These are phyloP conservation scores for Spinus pinus DNA, from an alignment of 2,797 vertebrate species.

Conservation along the genomic window DNA sequence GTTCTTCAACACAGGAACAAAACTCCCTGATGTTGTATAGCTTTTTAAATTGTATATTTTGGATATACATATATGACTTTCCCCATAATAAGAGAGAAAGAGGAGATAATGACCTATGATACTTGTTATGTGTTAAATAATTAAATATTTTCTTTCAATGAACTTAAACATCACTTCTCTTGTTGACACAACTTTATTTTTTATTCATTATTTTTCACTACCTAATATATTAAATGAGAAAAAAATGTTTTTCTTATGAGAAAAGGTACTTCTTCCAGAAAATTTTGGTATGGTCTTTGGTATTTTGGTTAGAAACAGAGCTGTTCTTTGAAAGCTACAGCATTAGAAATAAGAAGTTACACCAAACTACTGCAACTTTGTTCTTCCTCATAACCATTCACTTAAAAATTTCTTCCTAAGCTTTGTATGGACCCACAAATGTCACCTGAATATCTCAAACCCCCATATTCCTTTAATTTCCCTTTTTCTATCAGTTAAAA, in stretches of 20 bases:
- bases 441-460: neutral
- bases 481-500: neutral
- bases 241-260: neutral
- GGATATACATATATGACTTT: neutral
- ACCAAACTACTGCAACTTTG: neutral
- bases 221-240: neutral
- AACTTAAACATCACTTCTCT: neutral
- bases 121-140: neutral
- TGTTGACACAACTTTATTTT: neutral
- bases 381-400: neutral
- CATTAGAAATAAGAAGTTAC: neutral
- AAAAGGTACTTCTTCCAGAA: neutral
- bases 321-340: neutral
- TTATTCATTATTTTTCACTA: neutral
- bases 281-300: neutral
- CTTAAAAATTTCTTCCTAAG: neutral
- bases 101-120: neutral
- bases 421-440: neutral
- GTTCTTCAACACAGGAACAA: neutral
- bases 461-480: neutral
- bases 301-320: neutral
- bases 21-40: fast-evolving
- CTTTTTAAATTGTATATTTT: neutral
- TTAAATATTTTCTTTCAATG: neutral
- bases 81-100: neutral